Conservation (phyloP, 2,888 invertebrate species). For the Cheilosia grossa region DNA sequence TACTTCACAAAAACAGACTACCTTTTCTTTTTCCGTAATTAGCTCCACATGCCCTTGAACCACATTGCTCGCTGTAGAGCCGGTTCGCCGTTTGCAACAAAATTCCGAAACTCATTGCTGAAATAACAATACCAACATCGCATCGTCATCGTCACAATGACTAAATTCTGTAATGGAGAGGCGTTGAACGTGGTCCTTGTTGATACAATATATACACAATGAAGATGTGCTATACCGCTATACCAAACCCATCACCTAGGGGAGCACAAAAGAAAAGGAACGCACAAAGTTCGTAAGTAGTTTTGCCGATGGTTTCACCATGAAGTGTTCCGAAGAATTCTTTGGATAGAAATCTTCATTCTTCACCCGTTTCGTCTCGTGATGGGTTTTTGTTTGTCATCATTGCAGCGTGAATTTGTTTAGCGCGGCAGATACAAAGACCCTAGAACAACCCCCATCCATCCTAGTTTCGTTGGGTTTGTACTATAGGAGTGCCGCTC, state of each 20-base stretch:
- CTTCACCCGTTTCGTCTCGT: not conserved
- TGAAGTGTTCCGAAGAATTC: constrained; percentile 23
- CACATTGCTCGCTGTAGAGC: not conserved
- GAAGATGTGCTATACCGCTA: too few relatives aligned
- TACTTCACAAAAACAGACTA: too few relatives aligned
- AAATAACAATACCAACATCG: constrained; percentile 33
- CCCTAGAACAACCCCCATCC: constrained; percentile 11
- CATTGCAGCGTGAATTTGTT: constrained; percentile 41
- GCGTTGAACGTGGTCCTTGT: constrained; percentile 8
- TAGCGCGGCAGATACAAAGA: constrained; percentile 17
- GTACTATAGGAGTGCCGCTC: not conserved
- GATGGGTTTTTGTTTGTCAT: constrained; percentile 33
- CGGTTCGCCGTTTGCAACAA: constrained; percentile 7
- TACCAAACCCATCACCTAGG: not conserved
- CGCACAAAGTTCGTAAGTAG: constrained; percentile 31
- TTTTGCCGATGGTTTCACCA: constrained; percentile 23
- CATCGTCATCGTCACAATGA: constrained; percentile 22
- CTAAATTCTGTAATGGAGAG: constrained; percentile 10
- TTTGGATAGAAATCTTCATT: not conserved
- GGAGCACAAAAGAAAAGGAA: constrained; percentile 20
- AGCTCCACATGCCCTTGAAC: too few relatives aligned
- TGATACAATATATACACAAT: constrained; percentile 3
- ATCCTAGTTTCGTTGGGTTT: not conserved
- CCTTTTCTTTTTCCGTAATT: too few relatives aligned
- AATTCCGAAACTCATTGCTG: constrained; percentile 25